Conservation (phyloP, 2,888 invertebrate species). For the Steinernema hermaphroditum region DNA sequence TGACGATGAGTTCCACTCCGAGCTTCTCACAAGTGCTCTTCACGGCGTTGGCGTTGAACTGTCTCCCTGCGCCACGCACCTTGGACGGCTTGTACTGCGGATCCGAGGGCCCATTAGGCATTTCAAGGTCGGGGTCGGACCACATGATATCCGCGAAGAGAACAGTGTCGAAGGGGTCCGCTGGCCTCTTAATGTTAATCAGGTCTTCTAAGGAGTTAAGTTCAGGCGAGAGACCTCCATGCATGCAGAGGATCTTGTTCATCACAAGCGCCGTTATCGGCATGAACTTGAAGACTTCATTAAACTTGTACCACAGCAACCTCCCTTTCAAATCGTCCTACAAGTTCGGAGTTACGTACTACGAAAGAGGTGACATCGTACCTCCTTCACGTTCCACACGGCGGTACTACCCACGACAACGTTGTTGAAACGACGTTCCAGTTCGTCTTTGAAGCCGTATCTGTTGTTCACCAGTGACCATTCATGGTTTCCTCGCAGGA, state of each 20-base stretch:
- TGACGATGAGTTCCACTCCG: constrained; percentile 70
- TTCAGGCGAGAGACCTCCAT: constrained; percentile 58
- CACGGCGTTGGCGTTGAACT: constrained; percentile 71
- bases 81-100: constrained; percentile 46
- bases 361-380: neutral
- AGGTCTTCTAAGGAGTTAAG: constrained; percentile 42
- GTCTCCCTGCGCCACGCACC: constrained; percentile 70
- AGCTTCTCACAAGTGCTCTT: constrained; percentile 69
- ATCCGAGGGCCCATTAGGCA: constrained; percentile 33
- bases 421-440: constrained; percentile 36
- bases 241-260: constrained; percentile 52
- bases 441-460: constrained; percentile 59
- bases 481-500: constrained; percentile 56
- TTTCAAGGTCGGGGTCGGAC: constrained; percentile 35
- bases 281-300: constrained; percentile 53
- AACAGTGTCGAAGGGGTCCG: constrained; percentile 34
- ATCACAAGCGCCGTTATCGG: constrained; percentile 52
- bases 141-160: constrained; percentile 37
- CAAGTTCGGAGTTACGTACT: neutral
- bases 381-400: constrained; percentile 35
- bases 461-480: constrained; percentile 53
- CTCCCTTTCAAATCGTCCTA: constrained; percentile 35
- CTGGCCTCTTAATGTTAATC: constrained; percentile 30
- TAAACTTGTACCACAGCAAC: constrained; percentile 38
- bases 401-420: constrained; percentile 20